phyloP scores from a whole-genome alignment of 2,888 invertebrate genomes.

The Metopia argyrocephala region DNA sequence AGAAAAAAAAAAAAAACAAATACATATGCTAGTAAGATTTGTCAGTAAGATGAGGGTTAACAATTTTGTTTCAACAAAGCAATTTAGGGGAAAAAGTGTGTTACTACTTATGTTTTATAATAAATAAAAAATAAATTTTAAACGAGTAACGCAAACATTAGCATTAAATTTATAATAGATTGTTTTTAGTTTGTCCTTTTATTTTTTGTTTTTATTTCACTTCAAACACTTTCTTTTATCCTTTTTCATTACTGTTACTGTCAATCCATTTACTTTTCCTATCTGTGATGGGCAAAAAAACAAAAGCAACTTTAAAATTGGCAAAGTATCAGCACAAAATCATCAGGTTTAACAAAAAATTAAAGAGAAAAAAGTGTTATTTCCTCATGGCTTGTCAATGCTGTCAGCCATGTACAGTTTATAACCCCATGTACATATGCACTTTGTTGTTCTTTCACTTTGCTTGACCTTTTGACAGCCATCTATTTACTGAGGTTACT shows the following conservation, averaged over 20 bases:
- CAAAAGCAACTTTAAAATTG: neutral
- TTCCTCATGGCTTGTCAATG: constrained; percentile 32
- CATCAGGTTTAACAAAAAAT: neutral
- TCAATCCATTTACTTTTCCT: neutral
- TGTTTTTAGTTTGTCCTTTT: no score
- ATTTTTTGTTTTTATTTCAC: neutral
- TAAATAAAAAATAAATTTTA: no score
- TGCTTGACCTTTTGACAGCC: constrained; percentile 1
- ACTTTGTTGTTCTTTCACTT: neutral
- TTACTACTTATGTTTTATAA: no score
- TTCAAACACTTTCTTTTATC: constrained; percentile 10
- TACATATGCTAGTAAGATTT: no score
- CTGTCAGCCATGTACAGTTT: constrained; percentile 4
- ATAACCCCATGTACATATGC: neutral
- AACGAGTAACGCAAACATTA: no score
- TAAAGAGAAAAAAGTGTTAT: no score
- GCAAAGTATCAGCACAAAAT: neutral
- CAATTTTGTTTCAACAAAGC: no score
- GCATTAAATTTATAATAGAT: no score
- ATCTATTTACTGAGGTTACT: neutral
- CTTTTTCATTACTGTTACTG: neutral
- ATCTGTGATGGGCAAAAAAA: neutral
- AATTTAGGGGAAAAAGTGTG: no score
- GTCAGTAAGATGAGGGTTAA: no score
- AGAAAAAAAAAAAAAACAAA: no score